Evolutionary conservation across 2,113 vertebrate species (phyloP), one percentile per base, ranked within the genome.

Genomic region (Otis tarda): DNA sequence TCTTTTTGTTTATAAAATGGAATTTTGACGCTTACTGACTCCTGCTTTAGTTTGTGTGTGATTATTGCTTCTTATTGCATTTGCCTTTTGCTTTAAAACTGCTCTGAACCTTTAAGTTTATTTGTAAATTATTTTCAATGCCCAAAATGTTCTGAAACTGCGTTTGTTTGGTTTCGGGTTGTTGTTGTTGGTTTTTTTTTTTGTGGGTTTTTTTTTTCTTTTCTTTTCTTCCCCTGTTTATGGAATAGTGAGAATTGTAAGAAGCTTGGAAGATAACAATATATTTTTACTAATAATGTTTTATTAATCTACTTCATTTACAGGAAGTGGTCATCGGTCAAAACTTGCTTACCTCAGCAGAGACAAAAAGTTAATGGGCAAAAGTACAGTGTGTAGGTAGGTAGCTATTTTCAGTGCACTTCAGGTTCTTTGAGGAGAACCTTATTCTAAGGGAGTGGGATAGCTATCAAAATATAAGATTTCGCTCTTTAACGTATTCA

Each of bases 301-400:
- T 96, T 94, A 74, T 96, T 90, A 91, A 82, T 97, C 50, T 87
- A 79, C 83, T 96, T 96, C 49, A 84, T 95, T 97, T 97, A 86
- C 92, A 96, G 94, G 90, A 92, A 95, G 71, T 9, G 3, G 59
- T 89, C 68, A 76, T 76, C 17, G 0, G 82, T 85, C 74, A 95
- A 92, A 97, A 92, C 65, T 96, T 96, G 64, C 90, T 94, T 96
- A 90, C 78, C 56, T 93, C 90, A 94, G 56, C 93, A 96, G 93
- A 91, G 81, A 94, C 89, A 95, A 97, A 97, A 97, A 95, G 61
- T 96, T 95, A 95, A 96, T 97, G 95, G 90, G 93, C 90, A 97
- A 82, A 96, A 97, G 75, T 96, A 47, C 83, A 88, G 68, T 95
- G 84, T 96, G 63, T 97, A 94, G 90, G 95, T 96, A 93, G 88